phyloP scores from a whole-genome alignment of 2,888 invertebrate genomes.

The Fissipunctia ypsillon region DNA sequence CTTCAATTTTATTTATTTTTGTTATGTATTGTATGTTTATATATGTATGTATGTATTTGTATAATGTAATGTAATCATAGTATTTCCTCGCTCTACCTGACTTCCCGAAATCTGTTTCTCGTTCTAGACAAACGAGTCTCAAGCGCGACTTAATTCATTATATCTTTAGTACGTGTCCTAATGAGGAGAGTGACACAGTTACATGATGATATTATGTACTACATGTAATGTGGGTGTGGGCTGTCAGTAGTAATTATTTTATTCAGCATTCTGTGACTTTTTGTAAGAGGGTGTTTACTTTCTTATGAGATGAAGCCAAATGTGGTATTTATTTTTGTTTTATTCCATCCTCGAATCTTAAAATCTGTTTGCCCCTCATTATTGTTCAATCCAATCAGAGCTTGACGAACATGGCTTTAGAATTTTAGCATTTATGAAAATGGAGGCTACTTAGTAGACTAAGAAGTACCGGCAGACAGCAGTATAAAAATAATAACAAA shows the following conservation, averaged over 20 bases:
- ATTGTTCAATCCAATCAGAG: too few species aligned
- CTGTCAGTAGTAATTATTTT: not conserved
- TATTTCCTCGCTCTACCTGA: not conserved
- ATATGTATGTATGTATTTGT: too few species aligned
- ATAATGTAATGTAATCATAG: too few species aligned
- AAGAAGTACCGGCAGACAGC: too few species aligned
- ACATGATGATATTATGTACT: not conserved
- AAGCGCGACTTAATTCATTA: slow-evolving; percentile 6
- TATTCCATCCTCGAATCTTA: not conserved
- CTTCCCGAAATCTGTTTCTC: not conserved
- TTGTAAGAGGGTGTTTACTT: not conserved
- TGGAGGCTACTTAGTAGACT: too few species aligned
- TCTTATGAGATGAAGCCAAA: not conserved
- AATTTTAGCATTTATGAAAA: too few species aligned
- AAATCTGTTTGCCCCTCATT: not conserved
- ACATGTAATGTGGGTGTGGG: not conserved
- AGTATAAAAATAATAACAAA: too few species aligned
- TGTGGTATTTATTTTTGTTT: not conserved
- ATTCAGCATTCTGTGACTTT: not conserved
- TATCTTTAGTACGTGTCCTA: not conserved
- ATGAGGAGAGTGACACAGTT: slow-evolving; percentile 10
- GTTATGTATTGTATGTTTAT: too few species aligned
- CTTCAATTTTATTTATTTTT: too few species aligned
- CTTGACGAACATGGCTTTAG: too few species aligned
- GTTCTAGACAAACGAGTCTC: not conserved